These are phyloP conservation scores for Scolopax mira DNA, from an alignment of 2,113 vertebrate genomes.

Conservation along the genomic window DNA sequence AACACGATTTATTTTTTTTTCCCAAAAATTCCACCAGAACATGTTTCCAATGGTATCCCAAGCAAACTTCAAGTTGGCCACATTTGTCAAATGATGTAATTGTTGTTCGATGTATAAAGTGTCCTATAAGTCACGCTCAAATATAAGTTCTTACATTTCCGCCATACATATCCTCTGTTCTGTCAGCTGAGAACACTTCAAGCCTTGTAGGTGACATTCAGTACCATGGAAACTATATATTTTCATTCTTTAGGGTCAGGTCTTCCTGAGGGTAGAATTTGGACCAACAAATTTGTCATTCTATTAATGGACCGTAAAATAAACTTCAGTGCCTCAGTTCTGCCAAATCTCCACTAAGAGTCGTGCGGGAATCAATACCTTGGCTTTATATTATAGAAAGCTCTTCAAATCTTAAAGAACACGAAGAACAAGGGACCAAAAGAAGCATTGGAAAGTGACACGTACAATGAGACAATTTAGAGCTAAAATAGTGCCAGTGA, in stretches of 20 bases:
- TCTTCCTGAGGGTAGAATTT: neutral
- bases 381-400: neutral
- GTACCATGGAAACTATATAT: neutral
- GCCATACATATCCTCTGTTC: neutral
- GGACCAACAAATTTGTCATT: neutral
- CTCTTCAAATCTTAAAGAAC: neutral
- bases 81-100: neutral
- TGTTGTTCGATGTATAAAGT: neutral
- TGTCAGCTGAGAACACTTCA: neutral
- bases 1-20: neutral
- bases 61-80: neutral
- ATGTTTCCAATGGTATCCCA: neutral
- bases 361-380: neutral
- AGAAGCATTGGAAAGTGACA: neutral
- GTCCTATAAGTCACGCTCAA: neutral
- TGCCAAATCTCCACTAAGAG: neutral
- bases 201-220: neutral
- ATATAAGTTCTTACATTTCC: neutral
- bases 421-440: neutral
- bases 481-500: neutral
- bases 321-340: neutral
- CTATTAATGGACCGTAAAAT: neutral
- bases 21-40: neutral
- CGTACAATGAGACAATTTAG: neutral
- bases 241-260: neutral